phyloP scores from a whole-genome alignment of 2,797 vertebrate species.

The Manis crassicaudata region DNA sequence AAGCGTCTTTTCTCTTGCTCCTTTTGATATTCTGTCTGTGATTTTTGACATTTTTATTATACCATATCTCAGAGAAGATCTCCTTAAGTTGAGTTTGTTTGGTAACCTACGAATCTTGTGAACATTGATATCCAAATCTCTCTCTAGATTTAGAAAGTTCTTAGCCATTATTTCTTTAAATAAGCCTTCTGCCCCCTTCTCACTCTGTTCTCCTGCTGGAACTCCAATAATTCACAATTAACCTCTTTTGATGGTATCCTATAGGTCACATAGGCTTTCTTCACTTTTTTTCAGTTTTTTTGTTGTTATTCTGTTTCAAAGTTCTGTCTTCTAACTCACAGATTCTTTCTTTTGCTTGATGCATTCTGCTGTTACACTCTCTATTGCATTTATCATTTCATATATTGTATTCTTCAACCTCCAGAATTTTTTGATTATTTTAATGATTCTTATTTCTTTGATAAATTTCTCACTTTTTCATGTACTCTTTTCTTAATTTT shows the following conservation, averaged over 20 bases:
- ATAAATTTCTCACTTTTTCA: background rate
- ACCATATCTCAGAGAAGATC: background rate
- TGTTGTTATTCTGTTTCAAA: background rate
- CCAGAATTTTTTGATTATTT: background rate
- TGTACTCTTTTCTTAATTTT: background rate
- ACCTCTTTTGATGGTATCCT: background rate
- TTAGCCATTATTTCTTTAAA: background rate
- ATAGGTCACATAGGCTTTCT: background rate
- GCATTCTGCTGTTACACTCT: background rate
- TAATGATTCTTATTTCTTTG: background rate
- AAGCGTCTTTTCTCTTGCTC: background rate
- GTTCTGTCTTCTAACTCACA: background rate
- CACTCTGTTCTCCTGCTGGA: background rate
- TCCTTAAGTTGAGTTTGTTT: too few species aligned
- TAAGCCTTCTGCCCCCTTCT: background rate
- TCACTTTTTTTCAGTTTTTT: background rate
- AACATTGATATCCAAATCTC: background rate
- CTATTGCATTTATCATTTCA: background rate
- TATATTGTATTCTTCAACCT: background rate
- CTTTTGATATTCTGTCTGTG: background rate
- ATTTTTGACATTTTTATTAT: background rate
- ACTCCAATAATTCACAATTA: background rate
- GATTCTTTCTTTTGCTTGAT: background rate
- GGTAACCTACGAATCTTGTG: background rate
- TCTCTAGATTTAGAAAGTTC: background rate